Evolutionary conservation across 92 coral and sea anemone species (phyloP), one percentile per base, ranked within the genome.

Genomic region (Porites cylindrica): DNA sequence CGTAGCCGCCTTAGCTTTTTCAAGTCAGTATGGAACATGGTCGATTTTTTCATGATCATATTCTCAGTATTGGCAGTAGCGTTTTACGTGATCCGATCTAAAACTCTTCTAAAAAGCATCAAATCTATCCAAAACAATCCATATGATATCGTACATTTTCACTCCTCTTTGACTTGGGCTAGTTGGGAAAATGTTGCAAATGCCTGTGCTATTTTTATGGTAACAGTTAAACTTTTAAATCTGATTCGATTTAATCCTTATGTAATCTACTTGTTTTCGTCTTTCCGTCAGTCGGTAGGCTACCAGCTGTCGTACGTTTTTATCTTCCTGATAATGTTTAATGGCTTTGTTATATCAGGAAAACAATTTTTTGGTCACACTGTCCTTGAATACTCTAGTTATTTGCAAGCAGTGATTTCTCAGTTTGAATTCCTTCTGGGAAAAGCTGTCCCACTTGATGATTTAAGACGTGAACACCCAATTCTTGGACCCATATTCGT

Each of bases 381-480:
- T 56, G 78, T 86, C 18, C 66, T n/a, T 21, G 38, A 63, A 68
- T 90, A 84, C 69, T 82, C 88, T 4, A 90, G 78, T 8, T 62
- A 84, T 10, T 11, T 78, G 29, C 63, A 83, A 7, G 79, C 89
- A 4, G 79, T 85, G 47, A 79, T 85, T 1, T 79, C 89, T 1
- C 93, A 90, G 29, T 59, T 90, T 13, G 72, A 85, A 61, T 90
- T 90, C 53, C 75, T 90, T n/a, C 63, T 90, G 26, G 93, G 90
- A 47, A 90, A 66, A 73, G 85, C 93, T 2, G 82, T 85, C 6
- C 93, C 93, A 2, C 76, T 90, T 1, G 82, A 43, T 19, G 78
- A 85, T 43, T 82, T 90, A 1, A 82, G 83, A 43, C 66, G 84
- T 0, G 86, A 90, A 7, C 67, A 69, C 17, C 21, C 21, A 1